phyloP scores from a whole-genome alignment of 2,113 vertebrate genomes.

The Merops nubicus region DNA sequence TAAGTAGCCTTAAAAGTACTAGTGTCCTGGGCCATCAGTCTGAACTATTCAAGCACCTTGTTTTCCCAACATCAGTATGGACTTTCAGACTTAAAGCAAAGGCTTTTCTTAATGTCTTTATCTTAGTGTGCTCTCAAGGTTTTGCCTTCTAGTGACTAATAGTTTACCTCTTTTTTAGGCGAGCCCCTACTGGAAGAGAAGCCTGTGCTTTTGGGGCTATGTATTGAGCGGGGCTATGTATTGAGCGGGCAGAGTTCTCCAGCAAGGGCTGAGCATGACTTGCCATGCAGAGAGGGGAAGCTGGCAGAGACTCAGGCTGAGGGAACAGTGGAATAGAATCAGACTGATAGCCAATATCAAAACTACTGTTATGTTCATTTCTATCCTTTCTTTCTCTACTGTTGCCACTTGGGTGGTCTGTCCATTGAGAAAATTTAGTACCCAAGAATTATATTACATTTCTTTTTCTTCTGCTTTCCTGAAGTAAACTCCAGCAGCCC shows the following conservation, averaged over 20 bases:
- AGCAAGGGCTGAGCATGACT: not conserved
- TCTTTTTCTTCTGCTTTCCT: not conserved
- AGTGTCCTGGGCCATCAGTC: not conserved
- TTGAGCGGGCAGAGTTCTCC: not conserved
- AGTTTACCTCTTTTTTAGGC: not conserved
- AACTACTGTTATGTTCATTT: accelerated
- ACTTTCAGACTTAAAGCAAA: not conserved
- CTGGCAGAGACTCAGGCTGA: not conserved
- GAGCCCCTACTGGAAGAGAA: not conserved
- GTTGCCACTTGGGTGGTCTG: not conserved
- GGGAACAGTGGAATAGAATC: not conserved
- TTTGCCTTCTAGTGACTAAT: not conserved
- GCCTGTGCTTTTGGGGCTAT: not conserved
- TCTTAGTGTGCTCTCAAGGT: not conserved
- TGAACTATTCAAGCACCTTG: not conserved
- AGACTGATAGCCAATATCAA: not conserved
- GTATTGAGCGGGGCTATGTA: not conserved
- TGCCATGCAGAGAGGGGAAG: not conserved
- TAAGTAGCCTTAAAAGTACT: not conserved
- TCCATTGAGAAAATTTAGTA: not conserved
- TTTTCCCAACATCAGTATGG: not conserved
- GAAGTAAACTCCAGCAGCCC: not conserved
- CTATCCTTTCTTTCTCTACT: not conserved
- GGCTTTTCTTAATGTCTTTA: not conserved
- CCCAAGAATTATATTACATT: not conserved